Evolutionary conservation across 2,797 vertebrate genomes (phyloP).

Genomic region (Acipenser transmontanus): DNA sequence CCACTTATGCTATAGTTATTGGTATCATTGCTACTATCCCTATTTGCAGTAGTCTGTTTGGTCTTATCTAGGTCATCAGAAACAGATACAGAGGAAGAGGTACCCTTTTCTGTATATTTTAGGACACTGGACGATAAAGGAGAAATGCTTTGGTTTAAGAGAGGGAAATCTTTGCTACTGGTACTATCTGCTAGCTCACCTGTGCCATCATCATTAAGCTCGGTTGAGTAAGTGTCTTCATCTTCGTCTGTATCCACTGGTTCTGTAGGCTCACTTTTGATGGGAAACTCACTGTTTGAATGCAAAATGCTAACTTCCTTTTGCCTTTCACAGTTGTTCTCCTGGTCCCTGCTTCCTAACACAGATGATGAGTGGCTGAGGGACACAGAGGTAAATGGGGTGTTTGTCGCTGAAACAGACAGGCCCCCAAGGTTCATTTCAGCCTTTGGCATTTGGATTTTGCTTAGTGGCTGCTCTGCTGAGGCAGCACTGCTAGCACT

Average conservation of each 20-base stretch:
- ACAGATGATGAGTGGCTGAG: slow-evolving; percentile 78
- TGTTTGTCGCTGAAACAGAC: slow-evolving; percentile 81
- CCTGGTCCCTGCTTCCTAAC: slow-evolving; percentile 83
- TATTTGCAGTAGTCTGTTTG: slow-evolving; percentile 69
- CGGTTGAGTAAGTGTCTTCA: slow-evolving; percentile 85
- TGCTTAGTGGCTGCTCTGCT: slow-evolving; percentile 86
- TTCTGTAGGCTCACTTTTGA: slow-evolving; percentile 85
- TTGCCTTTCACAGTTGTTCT: slow-evolving; percentile 88
- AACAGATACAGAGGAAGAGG: slow-evolving; percentile 76
- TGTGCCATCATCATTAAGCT: slow-evolving; percentile 79
- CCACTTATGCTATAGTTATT: slow-evolving; percentile 59
- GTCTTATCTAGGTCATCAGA: slow-evolving; percentile 84
- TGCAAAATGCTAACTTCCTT: slow-evolving; percentile 83
- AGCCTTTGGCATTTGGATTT: slow-evolving; percentile 98
- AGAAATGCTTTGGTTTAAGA: slow-evolving; percentile 99
- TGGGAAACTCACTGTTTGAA: slow-evolving; percentile 81
- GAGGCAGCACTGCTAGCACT: slow-evolving; percentile 79
- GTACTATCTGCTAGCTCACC: slow-evolving; percentile 84
- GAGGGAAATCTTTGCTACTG: slow-evolving; percentile 99
- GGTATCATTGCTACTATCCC: slow-evolving; percentile 77
- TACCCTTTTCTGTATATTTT: slow-evolving; percentile 94
- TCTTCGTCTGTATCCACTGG: slow-evolving; percentile 69
- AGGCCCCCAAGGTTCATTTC: slow-evolving; percentile 89
- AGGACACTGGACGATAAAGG: slow-evolving; percentile 99
- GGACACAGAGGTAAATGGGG: slow-evolving; percentile 81